Conservation (phyloP, 1,140 invertebrate species). For the Dysdera silvatica region DNA sequence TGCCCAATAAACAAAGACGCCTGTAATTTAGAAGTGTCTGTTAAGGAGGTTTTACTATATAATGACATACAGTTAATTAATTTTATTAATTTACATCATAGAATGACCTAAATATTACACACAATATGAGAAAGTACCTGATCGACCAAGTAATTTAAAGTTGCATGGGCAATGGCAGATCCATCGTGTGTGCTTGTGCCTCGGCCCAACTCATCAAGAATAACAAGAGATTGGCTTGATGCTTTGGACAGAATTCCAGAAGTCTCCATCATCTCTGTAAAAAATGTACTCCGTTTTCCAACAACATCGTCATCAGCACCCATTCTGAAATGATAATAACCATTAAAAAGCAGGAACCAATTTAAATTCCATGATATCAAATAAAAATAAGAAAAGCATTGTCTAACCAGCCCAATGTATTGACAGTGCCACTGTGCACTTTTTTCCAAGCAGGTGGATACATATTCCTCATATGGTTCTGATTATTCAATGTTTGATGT, state of each 20-base stretch:
- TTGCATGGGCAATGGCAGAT: slow-evolving; percentile 53
- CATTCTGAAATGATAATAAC: slow-evolving; percentile 42
- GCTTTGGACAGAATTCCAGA: slow-evolving; percentile 50
- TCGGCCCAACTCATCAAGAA: slow-evolving; percentile 55
- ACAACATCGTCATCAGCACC: slow-evolving; percentile 51
- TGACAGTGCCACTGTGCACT: too few relatives aligned
- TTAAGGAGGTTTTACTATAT: too few relatives aligned
- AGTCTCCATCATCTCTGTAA: slow-evolving; percentile 56
- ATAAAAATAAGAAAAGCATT: too few relatives aligned
- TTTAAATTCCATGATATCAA: too few relatives aligned
- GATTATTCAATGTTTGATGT: slow-evolving; percentile 74
- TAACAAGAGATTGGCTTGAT: slow-evolving; percentile 49
- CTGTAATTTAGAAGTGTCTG: neutral
- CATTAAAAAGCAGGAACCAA: too few relatives aligned
- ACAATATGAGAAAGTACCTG: slow-evolving; percentile 22
- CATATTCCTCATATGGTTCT: too few relatives aligned
- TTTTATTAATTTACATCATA: neutral
- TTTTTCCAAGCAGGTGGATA: too few relatives aligned
- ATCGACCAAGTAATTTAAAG: slow-evolving; percentile 45
- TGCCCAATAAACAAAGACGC: neutral
- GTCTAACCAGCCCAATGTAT: too few relatives aligned
- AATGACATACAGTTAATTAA: neutral
- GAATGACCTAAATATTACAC: neutral
- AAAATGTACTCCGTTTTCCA: slow-evolving; percentile 52
- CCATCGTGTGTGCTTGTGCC: slow-evolving; percentile 58